phyloP scores from a whole-genome alignment of 2,797 vertebrate species.

The Siniperca obscura region DNA sequence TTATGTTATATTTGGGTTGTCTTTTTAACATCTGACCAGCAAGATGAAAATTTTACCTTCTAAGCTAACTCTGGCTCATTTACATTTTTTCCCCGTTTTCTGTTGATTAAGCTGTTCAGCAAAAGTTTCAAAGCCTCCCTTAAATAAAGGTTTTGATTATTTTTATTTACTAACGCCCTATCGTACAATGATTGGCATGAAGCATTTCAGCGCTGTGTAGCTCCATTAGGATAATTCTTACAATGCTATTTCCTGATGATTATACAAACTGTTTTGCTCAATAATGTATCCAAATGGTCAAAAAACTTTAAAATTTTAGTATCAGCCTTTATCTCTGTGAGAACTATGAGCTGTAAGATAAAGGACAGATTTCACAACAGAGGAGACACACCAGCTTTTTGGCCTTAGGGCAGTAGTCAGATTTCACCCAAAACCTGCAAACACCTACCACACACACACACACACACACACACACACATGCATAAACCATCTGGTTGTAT shows the following conservation, averaged over 20 bases:
- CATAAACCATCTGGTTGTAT: constrained; percentile 69
- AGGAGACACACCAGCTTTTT: constrained; percentile 53
- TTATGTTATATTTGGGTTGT: neutral
- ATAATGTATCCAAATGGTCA: neutral
- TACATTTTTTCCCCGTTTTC: neutral
- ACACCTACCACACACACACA: constrained; percentile 31
- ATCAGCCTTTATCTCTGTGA: constrained; percentile 1
- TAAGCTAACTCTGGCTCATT: neutral
- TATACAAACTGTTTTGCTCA: neutral
- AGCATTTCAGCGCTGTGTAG: neutral
- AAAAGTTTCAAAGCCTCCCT: neutral
- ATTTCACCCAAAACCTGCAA: constrained; percentile 51
- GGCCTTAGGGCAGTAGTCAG: constrained; percentile 42
- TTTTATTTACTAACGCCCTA: neutral
- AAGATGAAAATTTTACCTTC: neutral
- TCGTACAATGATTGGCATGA: neutral
- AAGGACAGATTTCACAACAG: constrained; percentile 30
- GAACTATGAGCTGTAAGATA: constrained; percentile 6
- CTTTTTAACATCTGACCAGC: neutral
- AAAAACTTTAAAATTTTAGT: neutral
- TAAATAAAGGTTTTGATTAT: neutral
- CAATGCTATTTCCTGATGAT: neutral
- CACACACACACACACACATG: constrained; percentile 45
- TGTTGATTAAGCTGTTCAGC: neutral
- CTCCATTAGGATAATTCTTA: neutral